Base-by-base conservation (phyloP, 2,797 vertebrate species). In the Anguilla obscura region DNA sequence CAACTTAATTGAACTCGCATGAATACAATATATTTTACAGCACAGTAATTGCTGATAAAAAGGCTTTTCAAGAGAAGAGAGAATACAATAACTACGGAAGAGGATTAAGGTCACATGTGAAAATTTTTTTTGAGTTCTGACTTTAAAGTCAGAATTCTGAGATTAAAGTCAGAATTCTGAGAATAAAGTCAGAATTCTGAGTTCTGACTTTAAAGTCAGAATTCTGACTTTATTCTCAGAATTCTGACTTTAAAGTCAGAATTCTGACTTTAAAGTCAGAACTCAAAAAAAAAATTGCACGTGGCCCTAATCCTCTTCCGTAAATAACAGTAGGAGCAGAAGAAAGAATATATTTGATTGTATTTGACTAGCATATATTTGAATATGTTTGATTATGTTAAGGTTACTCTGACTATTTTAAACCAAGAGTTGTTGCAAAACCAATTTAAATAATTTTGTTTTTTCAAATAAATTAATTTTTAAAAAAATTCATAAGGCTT, bases 31-130 rank as follows among this genome's bases (percentile, higher is more conserved):
- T 45, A 79, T 79, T 40, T 79, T 16, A 45, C n/a, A 71, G 14
- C 74, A 79, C 36, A 79, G 74, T 45, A 21, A 79, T 18, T 79
- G 74, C 30, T 76, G 63, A 27, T 71, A 71, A 71, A 30, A 69
- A 12, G 27, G 24, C 69, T 71, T 40, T 79, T 40, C 36, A 79
- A 79, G 3, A 45, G 36, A 45, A 79, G 16, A 16, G n/a, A 45
- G 14, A 7, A 21, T 36, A 79, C 21, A 36, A 79, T 79, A 40
- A 79, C 45, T 40, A 40, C 36, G 36, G 36, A 40, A 40, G 36
- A 40, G 36, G 36, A 40, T 40, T 40, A 40, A 3, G 36, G 36
- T 40, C 36, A 40, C 36, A 3, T 40, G 36, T 36, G 36, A 36
- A 36, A 40, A 3, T 40, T 40, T 40, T 40, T 40, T 40, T 40